phyloP scores from a whole-genome alignment of 2,113 vertebrate species.

The Sterna hirundo region DNA sequence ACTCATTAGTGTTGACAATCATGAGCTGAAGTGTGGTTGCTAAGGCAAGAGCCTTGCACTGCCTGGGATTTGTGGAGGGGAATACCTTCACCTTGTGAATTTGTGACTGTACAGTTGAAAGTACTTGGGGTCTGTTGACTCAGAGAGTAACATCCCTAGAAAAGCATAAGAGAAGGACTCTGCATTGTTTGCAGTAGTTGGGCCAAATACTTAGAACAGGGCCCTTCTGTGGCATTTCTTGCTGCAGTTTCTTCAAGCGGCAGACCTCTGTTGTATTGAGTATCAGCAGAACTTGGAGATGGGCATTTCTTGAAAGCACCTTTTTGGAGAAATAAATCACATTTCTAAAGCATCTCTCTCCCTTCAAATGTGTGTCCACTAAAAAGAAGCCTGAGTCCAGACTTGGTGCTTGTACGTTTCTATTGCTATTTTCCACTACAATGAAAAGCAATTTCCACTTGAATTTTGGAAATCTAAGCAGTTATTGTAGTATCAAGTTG shows the following conservation, averaged over 20 bases:
- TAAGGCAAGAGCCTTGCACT: not conserved
- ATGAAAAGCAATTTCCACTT: not conserved
- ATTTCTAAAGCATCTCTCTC: not conserved
- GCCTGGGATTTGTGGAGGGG: not conserved
- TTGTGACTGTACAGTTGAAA: not conserved
- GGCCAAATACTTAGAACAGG: not conserved
- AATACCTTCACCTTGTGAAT: not conserved
- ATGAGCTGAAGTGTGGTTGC: not conserved
- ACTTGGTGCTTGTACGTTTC: not conserved
- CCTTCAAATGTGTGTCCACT: not conserved
- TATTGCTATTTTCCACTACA: not conserved
- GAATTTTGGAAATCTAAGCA: not conserved
- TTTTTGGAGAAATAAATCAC: not conserved
- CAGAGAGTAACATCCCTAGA: not conserved
- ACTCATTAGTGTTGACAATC: not conserved
- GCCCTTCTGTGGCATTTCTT: not conserved
- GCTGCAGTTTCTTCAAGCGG: not conserved
- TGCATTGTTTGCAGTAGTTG: not conserved
- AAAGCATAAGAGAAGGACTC: not conserved
- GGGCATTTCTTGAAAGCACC: not conserved
- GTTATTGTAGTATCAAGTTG: not conserved
- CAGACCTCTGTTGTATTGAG: not conserved
- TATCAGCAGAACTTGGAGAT: not conserved
- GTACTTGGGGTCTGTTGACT: not conserved
- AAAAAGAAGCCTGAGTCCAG: not conserved